Base-by-base conservation (phyloP, 37 sponge, comb jelly and placozoan species). In the Crambe crambe region DNA sequence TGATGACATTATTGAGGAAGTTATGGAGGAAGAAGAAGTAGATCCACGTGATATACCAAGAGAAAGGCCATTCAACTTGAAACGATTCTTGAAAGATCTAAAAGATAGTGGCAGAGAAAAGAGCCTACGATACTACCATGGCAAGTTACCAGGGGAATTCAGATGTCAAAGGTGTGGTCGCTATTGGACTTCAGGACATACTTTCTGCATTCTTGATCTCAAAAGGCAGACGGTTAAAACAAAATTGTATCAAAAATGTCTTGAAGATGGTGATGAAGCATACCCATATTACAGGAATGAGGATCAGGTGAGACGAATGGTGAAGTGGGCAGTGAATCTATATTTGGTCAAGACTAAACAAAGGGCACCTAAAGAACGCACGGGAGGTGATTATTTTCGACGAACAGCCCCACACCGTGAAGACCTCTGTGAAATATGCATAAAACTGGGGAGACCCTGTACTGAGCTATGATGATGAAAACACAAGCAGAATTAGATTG, bases 131-230 rank as follows among this genome's bases (percentile, higher is more conserved):
- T n/a, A n/a, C n/a, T n/a, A n/a, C n/a, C n/a, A 35, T 29, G 39
- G 26, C 27, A 74, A 83, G 34, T 75, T 68, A 6, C 75, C 75
- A 51, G 83, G 76, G 1, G 31, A 68, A 29, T 83, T 83, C 67
- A 3, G 25, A 41, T 35, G 41, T 15, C 69, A 15, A 17, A 2
- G 27, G 8, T 42, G 23, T 4, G 37, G 4, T 37, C 6, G 27
- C 4, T 38, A 18, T 9, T 83, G 83, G 83, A 22, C 68, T 8
- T 83, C 75, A 5, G 83, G 76, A 22, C 83, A 83, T 54, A 34
- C 75, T 15, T 83, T 75, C 76, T 74, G 76, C 58, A 27, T 75
- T 37, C 25, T 83, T 65, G 83, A 83, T 66, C 67, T 83, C 54
- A 64, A 37, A 40, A 34, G 27, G 25, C 83, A 83, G 27, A 15